Base-by-base conservation (phyloP, 1,140 invertebrate species). In the Leguminivora glycinivorella region DNA sequence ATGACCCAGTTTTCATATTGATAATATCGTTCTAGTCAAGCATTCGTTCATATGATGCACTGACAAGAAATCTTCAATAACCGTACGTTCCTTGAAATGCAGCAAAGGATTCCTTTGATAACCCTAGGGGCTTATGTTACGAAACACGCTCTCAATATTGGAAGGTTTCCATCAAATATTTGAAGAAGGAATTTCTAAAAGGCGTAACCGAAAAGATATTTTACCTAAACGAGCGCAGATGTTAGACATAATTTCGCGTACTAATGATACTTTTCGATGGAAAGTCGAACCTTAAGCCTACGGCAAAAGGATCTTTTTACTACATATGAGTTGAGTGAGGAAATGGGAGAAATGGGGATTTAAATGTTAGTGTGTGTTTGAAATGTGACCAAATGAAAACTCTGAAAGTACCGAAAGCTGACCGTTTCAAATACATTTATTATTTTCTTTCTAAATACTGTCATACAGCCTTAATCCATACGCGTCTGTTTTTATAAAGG, bases 121-220 rank as follows among this genome's bases (percentile, higher is more conserved):
- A 22, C 47, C 40, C n/a, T 22, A 52, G 5, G 19, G 47, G 19
- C 17, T 22, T 52, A 52, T 52, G 10, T 52, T 52, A 52, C 47
- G 19, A 52, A 22, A 52, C 7, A 19, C 47, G 17, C 5, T 52
- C 47, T 22, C 47, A 52, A 52, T 52, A 52, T 52, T 22, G 19
- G 47, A 52, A 52, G 47, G 47, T 52, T 52, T 52, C 47, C 47
- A 52, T 52, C 47, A 52, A 52, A 52, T 52, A 52, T 52, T 52
- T 52, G 47, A 52, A 19, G 19, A 52, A 52, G 47, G 47, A 52
- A 52, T 52, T 52, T 52, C n/a, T n/a, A n/a, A n/a, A n/a, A n/a
- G n/a, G n/a, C n/a, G n/a, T n/a, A n/a, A 52, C 47, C 19, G 19
- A 52, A 22, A 52, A 22, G 19, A 22, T 52, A 52, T 52, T 52